Base-by-base conservation (phyloP, 2,797 vertebrate genomes). In the Varecia variegata region DNA sequence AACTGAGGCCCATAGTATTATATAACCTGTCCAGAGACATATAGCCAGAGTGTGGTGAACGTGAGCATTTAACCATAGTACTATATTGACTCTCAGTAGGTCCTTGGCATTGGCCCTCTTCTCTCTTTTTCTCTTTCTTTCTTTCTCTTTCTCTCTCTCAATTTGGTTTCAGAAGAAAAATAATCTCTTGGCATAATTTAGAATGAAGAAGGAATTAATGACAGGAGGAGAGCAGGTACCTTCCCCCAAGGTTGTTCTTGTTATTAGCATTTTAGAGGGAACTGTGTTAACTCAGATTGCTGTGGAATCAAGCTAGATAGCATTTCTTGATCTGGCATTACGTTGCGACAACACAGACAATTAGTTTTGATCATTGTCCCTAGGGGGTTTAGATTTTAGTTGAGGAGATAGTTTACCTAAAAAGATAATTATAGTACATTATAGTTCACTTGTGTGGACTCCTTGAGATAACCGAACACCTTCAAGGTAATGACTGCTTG, bases 121-220 rank as follows among this genome's bases (percentile, higher is more conserved):
- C 32, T 71, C 15, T 50, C 45, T 10, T 25, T 76, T 12, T 45
- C 1, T n/a, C 35, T 67, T 30, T 35, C 32, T 52, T 4, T 27
- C 11, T 11, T 18, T 95, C 56, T 27, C 71, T 60, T 32, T 38
- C 32, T 35, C 9, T 40, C 8, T 11, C 23, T 95, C 65, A 43
- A n/a, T 74, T n/a, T 50, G 32, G 50, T 70, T 96, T 91, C 32
- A 73, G 62, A 89, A 86, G 68, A 86, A 94, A 88, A 62, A 47
- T 5, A 88, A 90, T 73, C 27, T 71, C 71, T 67, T 83, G 38
- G 62, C 30, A 65, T 82, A 93, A 93, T 40, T 81, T 84, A 80
- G 54, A 95, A 83, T 9, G n/a, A 92, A 77, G 43, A 17, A 88
- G 50, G n/a, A 88, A 95, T 73, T 87, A 81, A 79, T 50, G 76